These are phyloP conservation scores for Malurus splendens DNA, from an alignment of 2,797 vertebrate species.

Conservation along the genomic window DNA sequence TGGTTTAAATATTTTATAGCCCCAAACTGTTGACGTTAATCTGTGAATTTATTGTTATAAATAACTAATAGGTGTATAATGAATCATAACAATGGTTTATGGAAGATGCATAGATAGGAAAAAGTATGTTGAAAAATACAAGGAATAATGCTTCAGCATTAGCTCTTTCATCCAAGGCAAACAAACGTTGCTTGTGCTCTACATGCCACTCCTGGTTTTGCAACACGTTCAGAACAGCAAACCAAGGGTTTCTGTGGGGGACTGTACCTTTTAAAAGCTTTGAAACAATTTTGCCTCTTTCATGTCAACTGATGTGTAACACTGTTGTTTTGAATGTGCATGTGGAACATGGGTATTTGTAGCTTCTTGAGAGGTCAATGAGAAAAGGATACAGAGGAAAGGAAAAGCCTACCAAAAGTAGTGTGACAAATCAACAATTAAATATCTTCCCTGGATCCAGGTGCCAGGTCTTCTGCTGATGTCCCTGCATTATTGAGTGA, in stretches of 20 bases:
- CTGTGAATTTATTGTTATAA: conserved; percentile 42
- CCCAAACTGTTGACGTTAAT: conserved; percentile 26
- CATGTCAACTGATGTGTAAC: accelerated
- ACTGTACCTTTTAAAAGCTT: background rate
- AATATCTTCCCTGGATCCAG: background rate
- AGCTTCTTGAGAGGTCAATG: background rate
- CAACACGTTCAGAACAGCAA: background rate
- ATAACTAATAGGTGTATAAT: conserved; percentile 52
- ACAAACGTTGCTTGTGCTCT: background rate
- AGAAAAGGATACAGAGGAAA: background rate
- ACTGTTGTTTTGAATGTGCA: background rate
- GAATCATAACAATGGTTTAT: background rate
- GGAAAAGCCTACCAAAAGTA: background rate
- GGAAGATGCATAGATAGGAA: background rate
- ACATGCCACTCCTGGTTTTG: background rate
- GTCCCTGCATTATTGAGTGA: background rate
- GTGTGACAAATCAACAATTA: background rate
- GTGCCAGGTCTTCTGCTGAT: background rate
- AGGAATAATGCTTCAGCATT: background rate
- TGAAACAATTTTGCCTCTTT: background rate
- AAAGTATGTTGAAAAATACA: background rate
- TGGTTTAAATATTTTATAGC: conserved; percentile 50
- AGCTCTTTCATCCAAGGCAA: background rate
- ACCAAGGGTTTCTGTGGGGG: background rate
- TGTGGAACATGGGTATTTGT: background rate